phyloP scores from a whole-genome alignment of 92 coral and sea anemone species.

The Zoanthus solanderi region DNA sequence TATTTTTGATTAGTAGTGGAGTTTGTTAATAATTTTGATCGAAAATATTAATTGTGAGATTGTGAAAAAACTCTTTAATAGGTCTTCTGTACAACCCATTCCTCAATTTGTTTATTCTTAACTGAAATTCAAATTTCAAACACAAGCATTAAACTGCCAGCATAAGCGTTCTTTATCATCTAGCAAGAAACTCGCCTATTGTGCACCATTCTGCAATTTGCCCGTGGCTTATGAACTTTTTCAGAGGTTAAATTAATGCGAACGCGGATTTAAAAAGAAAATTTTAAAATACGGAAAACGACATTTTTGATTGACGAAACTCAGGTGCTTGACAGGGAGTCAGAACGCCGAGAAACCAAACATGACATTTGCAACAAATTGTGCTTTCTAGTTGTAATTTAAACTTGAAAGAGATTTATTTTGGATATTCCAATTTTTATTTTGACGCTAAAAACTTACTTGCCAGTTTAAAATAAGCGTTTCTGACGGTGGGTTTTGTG shows the following conservation, averaged over 20 bases:
- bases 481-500: background rate
- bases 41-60: background rate
- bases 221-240: background rate
- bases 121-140: constrained; percentile 43
- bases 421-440: background rate
- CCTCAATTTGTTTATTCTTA: constrained; percentile 32
- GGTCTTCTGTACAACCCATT: background rate
- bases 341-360: constrained; percentile 14
- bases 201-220: background rate
- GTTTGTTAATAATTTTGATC: background rate
- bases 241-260: background rate
- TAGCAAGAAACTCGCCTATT: background rate
- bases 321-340: constrained; percentile 32
- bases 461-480: constrained; percentile 1
- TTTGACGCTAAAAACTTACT: background rate
- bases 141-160: constrained; percentile 29
- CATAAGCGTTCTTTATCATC: background rate
- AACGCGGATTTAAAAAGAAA: background rate
- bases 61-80: background rate
- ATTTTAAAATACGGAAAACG: background rate
- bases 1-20: background rate
- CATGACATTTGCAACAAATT: background rate
- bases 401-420: background rate
- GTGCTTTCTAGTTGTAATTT: background rate
- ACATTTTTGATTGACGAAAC: background rate